Evolutionary conservation across 2,113 vertebrate genomes (phyloP), one percentile per base, ranked within the genome.

Genomic region (Aegithalos caudatus): DNA sequence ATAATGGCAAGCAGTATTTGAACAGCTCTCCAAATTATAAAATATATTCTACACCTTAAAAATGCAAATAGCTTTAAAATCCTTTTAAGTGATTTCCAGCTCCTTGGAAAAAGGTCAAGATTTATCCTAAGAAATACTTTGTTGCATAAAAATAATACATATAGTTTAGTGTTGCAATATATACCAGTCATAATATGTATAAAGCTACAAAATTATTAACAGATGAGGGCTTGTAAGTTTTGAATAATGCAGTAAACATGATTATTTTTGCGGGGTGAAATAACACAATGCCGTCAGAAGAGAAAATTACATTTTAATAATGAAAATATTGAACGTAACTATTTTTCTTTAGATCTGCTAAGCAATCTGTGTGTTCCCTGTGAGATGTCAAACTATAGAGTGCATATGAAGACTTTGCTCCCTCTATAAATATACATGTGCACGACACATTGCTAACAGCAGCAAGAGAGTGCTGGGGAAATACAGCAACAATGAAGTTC

Each of bases 341-440:
- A 62, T 95, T 93, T 97, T 81, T 97, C 92, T 97, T 95, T 71
- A 96, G 92, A 92, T 94, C 92, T 96, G 91, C 92, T 95, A 83
- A 94, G 78, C 95, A 72, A 67, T 84, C 86, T 91, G 86, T 81
- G 92, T 97, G 97, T 97, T 96, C 95, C 88, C 92, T 92, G 16
- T 93, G 90, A 82, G 91, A 95, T 91, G 95, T 96, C 61, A 93
- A 94, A 91, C 93, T 94, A 67, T 58, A 89, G 93, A 19, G 81
- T 93, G 91, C 88, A 72, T 79, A 76, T 77, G 89, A 96, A 88
- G 88, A 88, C 95, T 93, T 74, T 89, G 88, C 60, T 95, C 85
- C 69, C 91, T 96, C 96, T 97, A 91, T 97, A 98, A 98, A 98
- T 97, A 97, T n/a, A 90, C 93, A 95, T 79, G 96, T 94, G 94